These are phyloP conservation scores for Barypeithes pellucidus DNA, from an alignment of 2,888 invertebrate species.

Conservation along the genomic window DNA sequence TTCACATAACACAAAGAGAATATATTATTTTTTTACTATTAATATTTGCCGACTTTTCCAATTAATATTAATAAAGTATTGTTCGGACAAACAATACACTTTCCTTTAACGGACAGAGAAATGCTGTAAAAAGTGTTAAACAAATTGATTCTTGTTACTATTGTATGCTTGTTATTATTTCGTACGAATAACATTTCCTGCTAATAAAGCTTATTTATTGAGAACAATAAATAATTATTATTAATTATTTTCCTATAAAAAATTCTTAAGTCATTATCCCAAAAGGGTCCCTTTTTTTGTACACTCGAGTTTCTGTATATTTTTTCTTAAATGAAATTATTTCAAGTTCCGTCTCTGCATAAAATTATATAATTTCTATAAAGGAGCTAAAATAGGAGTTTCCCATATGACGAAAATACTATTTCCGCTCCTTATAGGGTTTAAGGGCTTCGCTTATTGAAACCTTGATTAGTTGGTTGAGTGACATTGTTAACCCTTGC, in stretches of 20 bases:
- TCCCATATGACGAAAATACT: no score
- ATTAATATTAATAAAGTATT: constrained; percentile 19
- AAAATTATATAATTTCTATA: no score
- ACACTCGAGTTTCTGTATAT: no score
- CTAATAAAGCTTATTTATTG: constrained; percentile 3
- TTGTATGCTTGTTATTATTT: constrained; percentile 7
- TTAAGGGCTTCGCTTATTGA: no score
- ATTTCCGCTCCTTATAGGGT: no score
- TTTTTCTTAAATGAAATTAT: no score
- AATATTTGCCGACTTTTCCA: constrained; percentile 7
- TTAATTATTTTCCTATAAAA: no score
- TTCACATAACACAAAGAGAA: not conserved
- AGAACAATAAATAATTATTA: not conserved
- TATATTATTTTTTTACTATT: not conserved
- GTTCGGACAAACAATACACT: constrained; percentile 18
- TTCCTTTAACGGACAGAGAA: constrained; percentile 18
- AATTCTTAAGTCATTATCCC: no score
- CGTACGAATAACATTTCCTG: not conserved
- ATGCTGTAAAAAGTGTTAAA: constrained; percentile 10
- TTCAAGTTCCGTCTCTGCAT: no score
- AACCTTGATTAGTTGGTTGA: not conserved
- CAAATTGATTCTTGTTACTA: constrained; percentile 27
- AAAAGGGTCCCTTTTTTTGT: no score
- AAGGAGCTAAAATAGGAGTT: no score
- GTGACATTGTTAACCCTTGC: constrained; percentile 1